These are phyloP conservation scores for Chaetorhynchus papuensis DNA, from an alignment of 2,113 vertebrate species.

Conservation along the genomic window DNA sequence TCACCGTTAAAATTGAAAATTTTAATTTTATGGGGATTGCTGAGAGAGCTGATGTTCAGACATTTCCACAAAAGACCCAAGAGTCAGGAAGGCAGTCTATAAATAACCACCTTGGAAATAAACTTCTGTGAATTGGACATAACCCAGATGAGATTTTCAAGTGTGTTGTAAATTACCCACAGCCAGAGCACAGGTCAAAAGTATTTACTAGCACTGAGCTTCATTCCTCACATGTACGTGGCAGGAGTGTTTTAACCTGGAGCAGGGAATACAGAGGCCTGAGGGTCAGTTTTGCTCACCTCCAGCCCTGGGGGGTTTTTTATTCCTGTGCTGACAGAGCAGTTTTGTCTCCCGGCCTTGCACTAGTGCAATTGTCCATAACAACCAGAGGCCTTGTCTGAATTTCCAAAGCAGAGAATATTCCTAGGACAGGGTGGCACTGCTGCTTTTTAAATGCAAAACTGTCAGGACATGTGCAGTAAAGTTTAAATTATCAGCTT, in stretches of 20 bases:
- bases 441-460: neutral
- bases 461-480: neutral
- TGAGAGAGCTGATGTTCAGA: neutral
- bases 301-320: neutral
- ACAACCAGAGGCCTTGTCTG: neutral
- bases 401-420: neutral
- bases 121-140: conserved; percentile 10
- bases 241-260: neutral
- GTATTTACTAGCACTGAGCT: conserved; percentile 9
- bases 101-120: conserved; percentile 29
- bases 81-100: neutral
- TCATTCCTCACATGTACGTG: neutral
- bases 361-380: neutral
- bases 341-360: neutral
- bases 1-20: conserved; percentile 19
- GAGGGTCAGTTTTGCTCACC: neutral
- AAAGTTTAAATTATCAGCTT: neutral
- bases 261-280: neutral
- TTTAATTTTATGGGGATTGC: conserved; percentile 25
- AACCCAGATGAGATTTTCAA: conserved; percentile 34
- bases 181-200: neutral
- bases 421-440: neutral
- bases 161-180: neutral
- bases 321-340: neutral
- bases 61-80: neutral